Evolutionary conservation across 2,888 invertebrate species (phyloP).

Genomic region (Mantis religiosa): DNA sequence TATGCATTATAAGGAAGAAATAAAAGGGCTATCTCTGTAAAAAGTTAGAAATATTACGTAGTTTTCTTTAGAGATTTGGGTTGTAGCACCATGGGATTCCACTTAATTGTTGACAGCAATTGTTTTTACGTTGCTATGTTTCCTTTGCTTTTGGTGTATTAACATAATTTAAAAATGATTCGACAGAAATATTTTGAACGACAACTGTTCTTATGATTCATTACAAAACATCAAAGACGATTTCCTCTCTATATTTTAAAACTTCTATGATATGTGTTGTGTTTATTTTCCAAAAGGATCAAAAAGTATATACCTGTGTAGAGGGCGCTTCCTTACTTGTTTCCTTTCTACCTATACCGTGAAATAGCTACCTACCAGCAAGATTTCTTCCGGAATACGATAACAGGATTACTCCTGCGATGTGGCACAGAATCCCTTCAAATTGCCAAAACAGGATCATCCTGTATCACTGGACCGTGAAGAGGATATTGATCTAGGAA

Average conservation of each 20-base stretch:
- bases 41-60: too few relatives aligned
- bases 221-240: neutral
- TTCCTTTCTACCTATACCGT: neutral
- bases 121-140: too few relatives aligned
- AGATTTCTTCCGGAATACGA: neutral
- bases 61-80: too few relatives aligned
- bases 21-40: too few relatives aligned
- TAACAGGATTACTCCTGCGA: neutral
- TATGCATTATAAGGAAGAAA: too few relatives aligned
- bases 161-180: too few relatives aligned
- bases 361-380: neutral
- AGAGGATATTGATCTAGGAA: conserved; percentile 4
- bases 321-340: too few relatives aligned
- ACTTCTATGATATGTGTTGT: neutral
- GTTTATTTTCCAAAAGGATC: neutral
- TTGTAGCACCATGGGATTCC: too few relatives aligned
- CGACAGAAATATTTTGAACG: too few relatives aligned
- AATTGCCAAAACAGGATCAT: conserved; percentile 19
- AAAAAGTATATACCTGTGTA: neutral
- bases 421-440: neutral
- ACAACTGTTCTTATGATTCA: neutral
- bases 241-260: neutral
- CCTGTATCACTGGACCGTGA: conserved; percentile 8
- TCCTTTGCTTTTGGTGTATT: too few relatives aligned
- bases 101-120: too few relatives aligned